Evolutionary conservation across 2,888 invertebrate genomes (phyloP).

Genomic region (Teinopalpus imperialis): DNA sequence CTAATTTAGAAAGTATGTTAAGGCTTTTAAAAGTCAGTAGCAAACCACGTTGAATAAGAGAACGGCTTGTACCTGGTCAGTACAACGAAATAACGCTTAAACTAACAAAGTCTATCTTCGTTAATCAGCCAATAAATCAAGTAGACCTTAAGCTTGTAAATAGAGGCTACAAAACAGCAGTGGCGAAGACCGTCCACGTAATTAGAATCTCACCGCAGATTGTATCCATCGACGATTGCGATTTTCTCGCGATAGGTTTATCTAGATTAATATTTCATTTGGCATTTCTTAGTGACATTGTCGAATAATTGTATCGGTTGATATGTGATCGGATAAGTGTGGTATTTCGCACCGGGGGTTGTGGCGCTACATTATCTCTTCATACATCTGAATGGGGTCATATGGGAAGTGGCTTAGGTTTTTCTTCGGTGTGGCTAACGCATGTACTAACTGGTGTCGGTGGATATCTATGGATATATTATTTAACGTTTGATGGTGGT

Average conservation of each 20-base stretch:
- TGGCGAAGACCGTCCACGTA: slow-evolving; percentile 50
- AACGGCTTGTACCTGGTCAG: slow-evolving; percentile 6
- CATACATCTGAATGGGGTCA: slow-evolving; percentile 32
- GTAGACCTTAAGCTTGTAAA: slow-evolving; percentile 49
- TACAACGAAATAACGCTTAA: slow-evolving; percentile 40
- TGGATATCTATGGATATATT: slow-evolving; percentile 38
- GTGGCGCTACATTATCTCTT: slow-evolving; percentile 58
- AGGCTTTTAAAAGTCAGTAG: neutral
- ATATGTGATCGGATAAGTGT: slow-evolving; percentile 76
- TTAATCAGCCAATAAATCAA: slow-evolving; percentile 63
- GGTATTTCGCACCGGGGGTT: slow-evolving; percentile 64
- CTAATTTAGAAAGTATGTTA: slow-evolving; percentile 12
- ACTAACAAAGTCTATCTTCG: slow-evolving; percentile 45
- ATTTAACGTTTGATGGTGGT: neutral
- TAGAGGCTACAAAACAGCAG: slow-evolving; percentile 55
- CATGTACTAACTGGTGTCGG: slow-evolving; percentile 45
- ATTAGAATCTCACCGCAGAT: slow-evolving; percentile 68
- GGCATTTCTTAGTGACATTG: slow-evolving; percentile 54
- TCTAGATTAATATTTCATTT: slow-evolving; percentile 61
- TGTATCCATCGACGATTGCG: slow-evolving; percentile 66
- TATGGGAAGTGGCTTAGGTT: slow-evolving; percentile 48
- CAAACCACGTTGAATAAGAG: slow-evolving; percentile 19
- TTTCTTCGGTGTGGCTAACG: slow-evolving; percentile 42
- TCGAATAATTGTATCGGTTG: slow-evolving; percentile 44
- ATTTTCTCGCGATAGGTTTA: slow-evolving; percentile 67